Evolutionary conservation across 2,113 vertebrate genomes (phyloP).

Genomic region (Manacus vitellinus): DNA sequence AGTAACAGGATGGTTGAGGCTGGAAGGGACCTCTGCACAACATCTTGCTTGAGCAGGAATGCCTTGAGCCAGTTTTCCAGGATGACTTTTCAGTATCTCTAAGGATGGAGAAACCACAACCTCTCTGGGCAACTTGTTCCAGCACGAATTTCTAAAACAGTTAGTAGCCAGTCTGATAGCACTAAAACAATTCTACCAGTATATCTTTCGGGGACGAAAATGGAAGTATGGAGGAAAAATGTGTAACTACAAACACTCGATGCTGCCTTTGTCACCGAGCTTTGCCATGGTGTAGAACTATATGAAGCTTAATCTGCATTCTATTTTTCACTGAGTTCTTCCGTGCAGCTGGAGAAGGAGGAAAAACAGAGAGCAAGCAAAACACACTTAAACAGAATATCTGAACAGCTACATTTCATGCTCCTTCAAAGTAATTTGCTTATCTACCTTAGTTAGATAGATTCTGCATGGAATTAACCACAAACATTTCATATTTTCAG

Average conservation of each 20-base stretch:
- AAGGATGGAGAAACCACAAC: not conserved
- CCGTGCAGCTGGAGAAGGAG: not conserved
- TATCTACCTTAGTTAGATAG: not conserved
- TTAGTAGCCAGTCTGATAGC: not conserved
- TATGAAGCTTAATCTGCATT: not conserved
- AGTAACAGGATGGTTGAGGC: not conserved
- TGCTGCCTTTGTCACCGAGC: not conserved
- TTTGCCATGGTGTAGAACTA: not conserved
- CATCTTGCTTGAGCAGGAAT: not conserved
- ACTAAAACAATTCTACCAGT: not conserved
- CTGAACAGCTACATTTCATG: not conserved
- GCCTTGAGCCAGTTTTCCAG: not conserved
- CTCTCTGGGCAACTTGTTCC: not conserved
- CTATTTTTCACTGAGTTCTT: not conserved
- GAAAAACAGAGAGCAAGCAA: not conserved
- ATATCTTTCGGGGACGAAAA: not conserved
- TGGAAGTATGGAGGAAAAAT: not conserved
- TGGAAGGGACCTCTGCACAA: not conserved
- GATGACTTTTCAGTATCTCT: not conserved
- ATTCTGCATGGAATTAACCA: not conserved
- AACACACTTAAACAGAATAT: not conserved
- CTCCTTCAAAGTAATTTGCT: not conserved
- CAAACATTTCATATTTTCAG: not conserved
- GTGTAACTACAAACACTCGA: not conserved
- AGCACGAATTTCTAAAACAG: not conserved